Conservation (phyloP, 2,888 invertebrate species). For the Chloromyia formosa region DNA sequence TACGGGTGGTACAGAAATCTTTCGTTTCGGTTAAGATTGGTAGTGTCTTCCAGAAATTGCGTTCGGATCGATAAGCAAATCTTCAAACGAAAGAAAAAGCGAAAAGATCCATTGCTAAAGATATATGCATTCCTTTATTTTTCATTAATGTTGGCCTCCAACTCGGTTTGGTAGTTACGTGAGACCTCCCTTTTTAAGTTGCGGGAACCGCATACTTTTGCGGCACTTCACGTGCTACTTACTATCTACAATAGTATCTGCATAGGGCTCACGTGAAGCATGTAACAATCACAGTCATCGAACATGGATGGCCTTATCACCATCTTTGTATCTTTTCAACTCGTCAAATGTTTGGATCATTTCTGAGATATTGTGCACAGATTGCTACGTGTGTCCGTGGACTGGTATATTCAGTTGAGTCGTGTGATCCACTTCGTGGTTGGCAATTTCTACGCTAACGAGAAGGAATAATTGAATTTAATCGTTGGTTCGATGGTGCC, state of each 20-base stretch:
- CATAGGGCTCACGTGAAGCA: background rate
- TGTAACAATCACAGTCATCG: conserved; percentile 1
- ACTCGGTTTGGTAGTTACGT: background rate
- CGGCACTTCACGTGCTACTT: conserved; percentile 11
- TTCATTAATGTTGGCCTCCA: too few species aligned
- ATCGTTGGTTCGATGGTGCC: conserved; percentile 10
- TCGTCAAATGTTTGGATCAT: background rate
- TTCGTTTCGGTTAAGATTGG: background rate
- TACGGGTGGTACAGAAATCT: background rate
- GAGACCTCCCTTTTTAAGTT: background rate
- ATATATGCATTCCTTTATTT: conserved; percentile 4
- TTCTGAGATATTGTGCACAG: background rate
- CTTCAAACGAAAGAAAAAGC: conserved; percentile 5
- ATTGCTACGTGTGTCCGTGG: background rate
- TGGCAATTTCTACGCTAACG: background rate
- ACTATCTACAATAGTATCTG: background rate
- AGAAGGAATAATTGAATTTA: conserved; percentile 34
- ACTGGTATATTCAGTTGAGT: background rate
- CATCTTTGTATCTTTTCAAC: background rate
- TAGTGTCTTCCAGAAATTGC: conserved; percentile 9
- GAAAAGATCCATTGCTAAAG: conserved; percentile 19
- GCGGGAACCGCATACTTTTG: conserved; percentile 15
- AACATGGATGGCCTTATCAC: background rate
- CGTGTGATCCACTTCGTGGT: background rate
- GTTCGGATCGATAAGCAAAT: background rate